Percentiles rank a stretch among this genome's conserved stretches.
phyloP scores from a whole-genome alignment of 2,888 invertebrate genomes.

The Petrolisthes cinctipes region DNA sequence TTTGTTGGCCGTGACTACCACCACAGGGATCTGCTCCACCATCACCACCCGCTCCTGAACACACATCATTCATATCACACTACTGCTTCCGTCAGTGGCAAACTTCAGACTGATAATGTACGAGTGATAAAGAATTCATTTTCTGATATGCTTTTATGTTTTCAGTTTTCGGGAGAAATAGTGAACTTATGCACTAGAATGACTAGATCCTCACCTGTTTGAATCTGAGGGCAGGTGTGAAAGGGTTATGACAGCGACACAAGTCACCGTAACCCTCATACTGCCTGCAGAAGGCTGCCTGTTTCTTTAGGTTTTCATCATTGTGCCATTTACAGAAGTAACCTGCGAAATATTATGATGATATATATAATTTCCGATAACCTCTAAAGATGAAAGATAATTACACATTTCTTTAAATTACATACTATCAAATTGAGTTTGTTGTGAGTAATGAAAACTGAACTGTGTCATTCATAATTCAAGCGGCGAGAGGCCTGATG shows the following conservation, averaged over 20 bases:
- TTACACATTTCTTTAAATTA: not conserved
- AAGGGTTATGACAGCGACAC: slow-evolving; percentile 47
- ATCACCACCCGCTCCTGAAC: not conserved
- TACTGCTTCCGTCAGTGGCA: too few relatives aligned
- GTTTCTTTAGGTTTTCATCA: not conserved
- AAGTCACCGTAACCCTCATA: slow-evolving; percentile 60
- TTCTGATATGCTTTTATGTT: not conserved
- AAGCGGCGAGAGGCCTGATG: too few relatives aligned
- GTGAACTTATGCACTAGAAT: too few relatives aligned
- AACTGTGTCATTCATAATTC: too few relatives aligned
- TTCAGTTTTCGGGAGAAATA: too few relatives aligned
- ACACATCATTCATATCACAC: not conserved
- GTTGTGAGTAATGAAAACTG: too few relatives aligned
- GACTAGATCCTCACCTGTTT: slow-evolving; percentile 34
- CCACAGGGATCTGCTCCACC: slow-evolving; percentile 40
- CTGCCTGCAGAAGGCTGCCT: slow-evolving; percentile 46
- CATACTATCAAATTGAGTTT: not conserved
- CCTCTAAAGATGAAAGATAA: slow-evolving; percentile 4
- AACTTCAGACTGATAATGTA: too few relatives aligned
- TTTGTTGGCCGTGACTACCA: slow-evolving; percentile 43
- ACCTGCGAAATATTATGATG: not conserved
- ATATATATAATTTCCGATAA: not conserved
- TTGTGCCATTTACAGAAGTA: slow-evolving; percentile 24
- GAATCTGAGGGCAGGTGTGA: slow-evolving; percentile 26
- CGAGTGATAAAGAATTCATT: too few relatives aligned